Percentiles rank a stretch among this genome's conserved stretches.
Conservation (phyloP, 2,888 invertebrate species). For the Julus scanicus region DNA sequence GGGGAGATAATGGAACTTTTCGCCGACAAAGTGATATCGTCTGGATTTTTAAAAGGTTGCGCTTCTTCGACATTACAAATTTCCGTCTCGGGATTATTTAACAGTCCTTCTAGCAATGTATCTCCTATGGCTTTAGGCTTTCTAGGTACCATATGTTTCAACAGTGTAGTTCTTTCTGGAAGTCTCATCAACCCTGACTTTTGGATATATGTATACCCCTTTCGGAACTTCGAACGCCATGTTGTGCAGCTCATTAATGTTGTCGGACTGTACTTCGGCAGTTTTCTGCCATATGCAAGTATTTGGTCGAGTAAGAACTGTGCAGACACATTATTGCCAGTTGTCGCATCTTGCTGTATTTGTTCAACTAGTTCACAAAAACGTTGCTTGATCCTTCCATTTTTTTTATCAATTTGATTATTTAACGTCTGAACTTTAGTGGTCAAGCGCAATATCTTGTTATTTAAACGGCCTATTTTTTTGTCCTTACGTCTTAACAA, state of each 20-base stretch:
- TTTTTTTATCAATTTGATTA: slow-evolving; percentile 13
- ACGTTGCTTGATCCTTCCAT: background rate
- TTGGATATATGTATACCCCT: slow-evolving; percentile 7
- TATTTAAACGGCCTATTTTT: background rate
- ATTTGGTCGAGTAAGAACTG: slow-evolving; percentile 19
- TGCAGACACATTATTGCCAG: background rate
- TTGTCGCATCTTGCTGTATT: background rate
- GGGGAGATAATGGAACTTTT: background rate
- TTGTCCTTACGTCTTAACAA: slow-evolving; percentile 2
- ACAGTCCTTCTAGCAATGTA: background rate
- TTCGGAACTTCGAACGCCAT: background rate
- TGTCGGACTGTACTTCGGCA: background rate
- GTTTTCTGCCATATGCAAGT: slow-evolving; percentile 9
- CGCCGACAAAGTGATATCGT: background rate
- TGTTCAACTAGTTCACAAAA: slow-evolving; percentile 9
- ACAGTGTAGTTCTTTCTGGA: background rate
- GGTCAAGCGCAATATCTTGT: background rate
- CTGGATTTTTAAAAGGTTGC: background rate
- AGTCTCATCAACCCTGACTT: background rate
- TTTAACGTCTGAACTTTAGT: background rate
- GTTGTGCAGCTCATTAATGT: slow-evolving; percentile 15
- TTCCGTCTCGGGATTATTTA: background rate
- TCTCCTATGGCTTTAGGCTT: background rate
- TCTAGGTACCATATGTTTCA: background rate
- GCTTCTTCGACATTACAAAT: background rate